Evolutionary conservation across 1,140 invertebrate species (phyloP).

Genomic region (Heliconius congener): DNA sequence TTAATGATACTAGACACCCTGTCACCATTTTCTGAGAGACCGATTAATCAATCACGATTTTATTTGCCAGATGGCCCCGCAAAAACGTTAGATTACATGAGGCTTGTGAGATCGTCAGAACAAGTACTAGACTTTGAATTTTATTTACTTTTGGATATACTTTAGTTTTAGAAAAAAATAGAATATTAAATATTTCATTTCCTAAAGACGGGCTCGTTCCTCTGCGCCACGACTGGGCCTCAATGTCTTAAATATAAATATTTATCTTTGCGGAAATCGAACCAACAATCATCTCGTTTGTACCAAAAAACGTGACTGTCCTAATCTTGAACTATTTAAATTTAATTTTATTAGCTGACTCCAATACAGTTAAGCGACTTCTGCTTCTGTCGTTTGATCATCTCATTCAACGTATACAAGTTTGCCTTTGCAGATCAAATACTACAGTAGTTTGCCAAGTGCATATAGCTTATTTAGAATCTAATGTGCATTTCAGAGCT

Average conservation of each 20-base stretch:
- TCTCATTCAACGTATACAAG: neutral
- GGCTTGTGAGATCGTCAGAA: neutral
- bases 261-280: no score
- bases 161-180: no score
- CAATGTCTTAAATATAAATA: no score
- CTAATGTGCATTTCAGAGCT: neutral
- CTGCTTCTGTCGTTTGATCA: neutral
- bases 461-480: neutral
- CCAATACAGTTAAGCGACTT: neutral
- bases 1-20: conserved; percentile 32
- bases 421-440: neutral
- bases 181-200: no score
- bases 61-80: conserved; percentile 24
- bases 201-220: no score
- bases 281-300: no score
- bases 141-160: neutral
- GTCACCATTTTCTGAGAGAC: conserved; percentile 16
- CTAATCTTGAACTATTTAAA: neutral
- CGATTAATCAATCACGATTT: conserved; percentile 40
- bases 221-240: no score
- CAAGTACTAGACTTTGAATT: neutral
- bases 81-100: neutral
- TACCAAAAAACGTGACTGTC: no score
- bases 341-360: neutral
- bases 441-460: neutral